These are phyloP conservation scores for Tortrix viridana DNA, from an alignment of 2,888 invertebrate species.

Conservation along the genomic window DNA sequence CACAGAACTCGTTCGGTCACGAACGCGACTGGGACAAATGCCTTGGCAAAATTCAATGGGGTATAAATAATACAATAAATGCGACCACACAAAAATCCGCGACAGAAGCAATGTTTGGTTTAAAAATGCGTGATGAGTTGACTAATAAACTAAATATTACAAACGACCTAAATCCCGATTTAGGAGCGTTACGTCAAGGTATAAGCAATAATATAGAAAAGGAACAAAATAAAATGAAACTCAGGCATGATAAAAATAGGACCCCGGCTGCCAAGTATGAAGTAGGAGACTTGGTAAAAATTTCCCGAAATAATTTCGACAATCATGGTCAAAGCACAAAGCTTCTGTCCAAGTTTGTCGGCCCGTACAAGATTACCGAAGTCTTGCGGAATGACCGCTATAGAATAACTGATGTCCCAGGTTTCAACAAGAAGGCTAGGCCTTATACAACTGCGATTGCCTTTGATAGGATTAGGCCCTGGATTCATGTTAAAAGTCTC, in stretches of 20 bases:
- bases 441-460: slow-evolving; percentile 38
- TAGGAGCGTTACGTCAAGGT: too few relatives aligned
- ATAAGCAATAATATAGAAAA: too few relatives aligned
- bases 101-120: too few relatives aligned
- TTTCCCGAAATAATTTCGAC: slow-evolving; percentile 39
- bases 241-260: too few relatives aligned
- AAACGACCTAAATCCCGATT: too few relatives aligned
- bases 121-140: too few relatives aligned
- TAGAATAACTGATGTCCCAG: slow-evolving; percentile 39
- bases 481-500: slow-evolving; percentile 38
- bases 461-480: slow-evolving; percentile 40
- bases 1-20: not conserved
- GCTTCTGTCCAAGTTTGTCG: slow-evolving; percentile 43
- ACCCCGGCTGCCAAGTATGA: slow-evolving; percentile 1
- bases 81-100: too few relatives aligned
- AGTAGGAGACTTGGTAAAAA: slow-evolving; percentile 40
- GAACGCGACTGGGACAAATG: not conserved
- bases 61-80: too few relatives aligned
- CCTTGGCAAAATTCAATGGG: too few relatives aligned
- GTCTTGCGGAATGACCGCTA: slow-evolving; percentile 41
- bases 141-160: too few relatives aligned
- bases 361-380: slow-evolving; percentile 40
- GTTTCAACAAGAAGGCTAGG: slow-evolving; percentile 34
- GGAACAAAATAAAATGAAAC: too few relatives aligned
- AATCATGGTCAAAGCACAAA: slow-evolving; percentile 41